Base-by-base conservation (phyloP, 1,140 invertebrate genomes). In the Aphaenogaster floridana region DNA sequence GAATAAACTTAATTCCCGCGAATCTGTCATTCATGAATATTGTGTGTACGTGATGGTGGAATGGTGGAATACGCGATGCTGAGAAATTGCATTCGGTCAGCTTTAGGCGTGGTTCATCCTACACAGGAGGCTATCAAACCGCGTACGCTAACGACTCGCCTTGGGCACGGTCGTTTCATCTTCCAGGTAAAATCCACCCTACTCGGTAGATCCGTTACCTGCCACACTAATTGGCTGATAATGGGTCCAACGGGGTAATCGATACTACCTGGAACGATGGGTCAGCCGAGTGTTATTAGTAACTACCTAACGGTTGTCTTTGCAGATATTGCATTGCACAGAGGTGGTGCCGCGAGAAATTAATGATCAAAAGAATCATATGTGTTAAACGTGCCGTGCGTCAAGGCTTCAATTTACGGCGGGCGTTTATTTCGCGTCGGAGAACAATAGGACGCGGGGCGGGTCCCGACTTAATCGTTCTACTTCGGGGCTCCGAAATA, bases 161-260 rank as follows among this genome's bases (percentile, higher is more conserved):
- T 83, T 84, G 34, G 69, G 80, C 54, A 39, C 57, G 54, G 28
- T 72, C 28, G 28, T 61, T 84, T 63, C 80, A 48, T 76, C 69
- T 84, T 76, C 54, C 69, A 74, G 54, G 80, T 84, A 84, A 84
- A 84, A 84, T 76, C 54, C 39, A 76, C 69, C 80, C 80, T 76
- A 28, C 54, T 39, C 36, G 59, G 42, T 61, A 63, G 45, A 63
- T 13, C 80, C 80, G 69, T 84, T 84, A 84, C 28, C 34, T 48
- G 54, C 80, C 57, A 61, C 17, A 17, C 54, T 84, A 84, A 84
- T 84, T 84, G 34, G 42, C 2, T n/a, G 42, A 57, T 84, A 84
- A 61, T 63, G 11, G 42, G 54, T 48, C 28, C 13, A 39, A 48
- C 17, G 3, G 7, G 42, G 54, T 84, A 48, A 83, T 83, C 54